Percentiles rank a stretch among this genome's conserved stretches.
Conservation (phyloP, 2,113 vertebrate species). For the Dromaius novaehollandiae region DNA sequence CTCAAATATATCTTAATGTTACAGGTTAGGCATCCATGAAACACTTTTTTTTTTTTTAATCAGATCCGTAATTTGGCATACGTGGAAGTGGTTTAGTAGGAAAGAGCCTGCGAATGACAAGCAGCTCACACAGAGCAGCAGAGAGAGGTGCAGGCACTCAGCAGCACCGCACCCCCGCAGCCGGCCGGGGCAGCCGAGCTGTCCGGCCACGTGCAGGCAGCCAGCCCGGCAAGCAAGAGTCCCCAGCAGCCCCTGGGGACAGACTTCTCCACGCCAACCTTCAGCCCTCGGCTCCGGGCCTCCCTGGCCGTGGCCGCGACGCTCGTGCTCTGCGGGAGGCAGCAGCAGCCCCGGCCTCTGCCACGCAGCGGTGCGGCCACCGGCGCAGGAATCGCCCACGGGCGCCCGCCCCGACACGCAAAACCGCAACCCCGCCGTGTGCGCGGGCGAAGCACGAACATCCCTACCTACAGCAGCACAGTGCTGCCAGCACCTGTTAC, state of each 20-base stretch:
- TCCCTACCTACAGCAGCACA: background rate
- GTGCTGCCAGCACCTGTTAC: too few species aligned
- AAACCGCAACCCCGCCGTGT: too few species aligned
- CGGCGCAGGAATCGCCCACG: background rate
- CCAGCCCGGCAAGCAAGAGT: background rate
- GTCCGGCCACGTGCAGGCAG: background rate
- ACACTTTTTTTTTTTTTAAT: background rate
- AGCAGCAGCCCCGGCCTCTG: too few species aligned
- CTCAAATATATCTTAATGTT: fast-evolving
- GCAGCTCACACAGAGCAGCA: background rate
- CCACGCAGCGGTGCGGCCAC: too few species aligned
- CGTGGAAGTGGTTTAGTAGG: background rate
- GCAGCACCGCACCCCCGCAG: background rate
- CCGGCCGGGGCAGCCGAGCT: background rate
- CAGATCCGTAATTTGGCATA: background rate
- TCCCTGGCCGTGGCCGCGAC: too few species aligned
- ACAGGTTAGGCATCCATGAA: background rate
- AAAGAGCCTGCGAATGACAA: background rate
- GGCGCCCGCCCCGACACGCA: too few species aligned
- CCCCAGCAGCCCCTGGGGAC: background rate
- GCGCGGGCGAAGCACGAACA: too few species aligned
- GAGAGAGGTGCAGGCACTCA: background rate
- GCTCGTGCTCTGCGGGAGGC: too few species aligned
- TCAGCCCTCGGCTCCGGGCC: too few species aligned
- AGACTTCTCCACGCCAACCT: background rate